A percentile compares a stretch with the other conserved stretches of the same genome.
phyloP scores from a whole-genome alignment of 2,113 vertebrate genomes.

The Helogale parvula region DNA sequence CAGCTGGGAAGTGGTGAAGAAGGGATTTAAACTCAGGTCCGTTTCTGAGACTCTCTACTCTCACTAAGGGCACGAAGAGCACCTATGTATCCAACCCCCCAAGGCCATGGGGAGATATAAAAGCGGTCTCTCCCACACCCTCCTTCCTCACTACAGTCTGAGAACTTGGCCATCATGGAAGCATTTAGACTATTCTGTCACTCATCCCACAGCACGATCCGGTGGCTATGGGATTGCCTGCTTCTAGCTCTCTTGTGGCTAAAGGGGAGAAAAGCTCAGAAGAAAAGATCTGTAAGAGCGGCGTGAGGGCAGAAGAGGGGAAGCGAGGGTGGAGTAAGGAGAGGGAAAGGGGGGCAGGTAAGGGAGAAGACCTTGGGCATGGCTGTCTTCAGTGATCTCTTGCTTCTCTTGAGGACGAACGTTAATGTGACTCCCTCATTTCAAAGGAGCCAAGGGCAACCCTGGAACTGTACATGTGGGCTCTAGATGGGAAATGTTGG shows the following conservation, averaged over 20 bases:
- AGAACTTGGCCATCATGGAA: neutral
- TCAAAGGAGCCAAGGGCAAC: neutral
- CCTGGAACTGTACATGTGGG: neutral
- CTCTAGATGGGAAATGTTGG: neutral
- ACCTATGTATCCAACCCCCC: neutral
- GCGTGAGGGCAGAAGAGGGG: neutral
- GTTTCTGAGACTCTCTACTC: neutral
- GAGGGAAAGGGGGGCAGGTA: neutral
- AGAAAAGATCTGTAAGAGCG: neutral
- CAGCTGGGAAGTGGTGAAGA: neutral
- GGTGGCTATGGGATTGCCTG: neutral
- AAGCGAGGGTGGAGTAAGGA: neutral
- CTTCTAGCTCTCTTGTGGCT: neutral
- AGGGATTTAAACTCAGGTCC: neutral
- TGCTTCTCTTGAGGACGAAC: neutral
- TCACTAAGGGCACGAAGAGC: neutral
- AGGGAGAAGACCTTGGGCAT: neutral
- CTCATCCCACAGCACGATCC: neutral
- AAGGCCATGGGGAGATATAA: neutral
- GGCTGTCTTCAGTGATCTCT: neutral
- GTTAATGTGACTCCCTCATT: neutral
- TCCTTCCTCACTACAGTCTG: neutral
- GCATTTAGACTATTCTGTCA: neutral
- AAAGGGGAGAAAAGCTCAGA: neutral
- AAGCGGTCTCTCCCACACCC: conserved; percentile 10